Conservation (phyloP, 2,888 invertebrate species). For the Penaeus monodon region DNA sequence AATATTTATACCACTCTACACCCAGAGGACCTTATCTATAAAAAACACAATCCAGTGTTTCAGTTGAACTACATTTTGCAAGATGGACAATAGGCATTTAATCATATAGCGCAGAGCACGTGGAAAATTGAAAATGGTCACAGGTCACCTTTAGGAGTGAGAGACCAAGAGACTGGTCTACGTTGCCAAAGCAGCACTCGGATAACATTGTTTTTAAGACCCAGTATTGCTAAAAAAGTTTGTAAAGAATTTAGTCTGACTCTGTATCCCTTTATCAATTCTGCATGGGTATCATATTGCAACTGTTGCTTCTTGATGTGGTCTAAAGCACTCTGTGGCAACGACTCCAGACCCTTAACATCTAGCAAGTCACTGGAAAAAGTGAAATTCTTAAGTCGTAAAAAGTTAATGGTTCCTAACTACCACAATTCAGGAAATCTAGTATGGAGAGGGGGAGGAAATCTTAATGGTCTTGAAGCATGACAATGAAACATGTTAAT, state of each 20-base stretch:
- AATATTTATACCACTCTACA: conserved; percentile 45
- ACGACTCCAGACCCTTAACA: conserved; percentile 32
- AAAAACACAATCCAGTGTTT: conserved; percentile 58
- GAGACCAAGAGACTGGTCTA: neutral
- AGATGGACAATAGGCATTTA: conserved; percentile 58
- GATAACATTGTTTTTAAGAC: no score
- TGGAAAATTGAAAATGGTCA: conserved; percentile 47
- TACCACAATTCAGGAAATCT: conserved; percentile 58
- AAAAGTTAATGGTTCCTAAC: conserved; percentile 49
- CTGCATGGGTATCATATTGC: no score
- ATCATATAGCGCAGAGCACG: conserved; percentile 58
- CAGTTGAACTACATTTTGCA: conserved; percentile 56
- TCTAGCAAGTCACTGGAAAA: conserved; percentile 57
- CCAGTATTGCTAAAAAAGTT: no score
- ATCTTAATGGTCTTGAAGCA: conserved; percentile 55
- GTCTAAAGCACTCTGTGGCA: no score
- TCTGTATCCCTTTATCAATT: no score
- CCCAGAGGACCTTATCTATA: conserved; percentile 46
- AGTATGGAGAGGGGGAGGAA: conserved; percentile 53
- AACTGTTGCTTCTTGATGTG: no score
- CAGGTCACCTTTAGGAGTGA: conserved; percentile 33
- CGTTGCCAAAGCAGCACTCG: no score
- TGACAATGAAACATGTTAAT: conserved; percentile 58
- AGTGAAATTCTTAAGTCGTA: conserved; percentile 57
- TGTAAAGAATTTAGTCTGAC: no score